These are phyloP conservation scores for Eristalinus aeneus DNA, from an alignment of 2,888 invertebrate genomes.

Conservation along the genomic window DNA sequence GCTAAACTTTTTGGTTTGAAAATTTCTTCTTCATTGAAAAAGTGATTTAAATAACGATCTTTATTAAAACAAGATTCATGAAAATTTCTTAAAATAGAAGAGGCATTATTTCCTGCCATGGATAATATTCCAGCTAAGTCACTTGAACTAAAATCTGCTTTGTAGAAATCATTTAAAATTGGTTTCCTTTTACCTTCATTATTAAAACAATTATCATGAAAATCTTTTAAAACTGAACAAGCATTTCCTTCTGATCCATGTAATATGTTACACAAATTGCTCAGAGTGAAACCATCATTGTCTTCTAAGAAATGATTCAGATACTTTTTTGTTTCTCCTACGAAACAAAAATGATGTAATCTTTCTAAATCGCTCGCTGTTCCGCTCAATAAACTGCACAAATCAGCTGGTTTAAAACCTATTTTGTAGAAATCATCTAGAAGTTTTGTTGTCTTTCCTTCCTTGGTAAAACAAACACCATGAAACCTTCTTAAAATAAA, in stretches of 20 bases:
- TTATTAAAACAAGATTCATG: neutral
- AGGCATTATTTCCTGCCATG: neutral
- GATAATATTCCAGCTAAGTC: neutral
- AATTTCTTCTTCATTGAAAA: neutral
- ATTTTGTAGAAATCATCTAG: neutral
- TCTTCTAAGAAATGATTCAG: neutral
- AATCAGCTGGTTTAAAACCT: slow-evolving; percentile 10
- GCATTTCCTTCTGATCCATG: neutral
- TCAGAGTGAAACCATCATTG: neutral
- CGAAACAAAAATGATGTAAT: slow-evolving; percentile 26
- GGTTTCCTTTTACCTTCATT: neutral
- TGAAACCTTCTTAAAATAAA: neutral
- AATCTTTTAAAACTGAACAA: slow-evolving; percentile 8
- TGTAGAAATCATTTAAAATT: neutral
- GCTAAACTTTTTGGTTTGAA: slow-evolving; percentile 1
- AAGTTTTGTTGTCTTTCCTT: slow-evolving; percentile 8
- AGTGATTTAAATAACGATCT: neutral
- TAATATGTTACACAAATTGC: neutral
- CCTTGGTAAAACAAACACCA: neutral
- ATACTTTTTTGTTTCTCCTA: slow-evolving; percentile 5
- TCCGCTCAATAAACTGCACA: slow-evolving; percentile 20
- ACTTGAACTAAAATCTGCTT: neutral
- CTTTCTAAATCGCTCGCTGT: neutral
- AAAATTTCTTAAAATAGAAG: neutral
- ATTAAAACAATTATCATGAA: slow-evolving; percentile 20